phyloP scores from a whole-genome alignment of 2,797 vertebrate genomes.

The Phoeniculus purpureus region DNA sequence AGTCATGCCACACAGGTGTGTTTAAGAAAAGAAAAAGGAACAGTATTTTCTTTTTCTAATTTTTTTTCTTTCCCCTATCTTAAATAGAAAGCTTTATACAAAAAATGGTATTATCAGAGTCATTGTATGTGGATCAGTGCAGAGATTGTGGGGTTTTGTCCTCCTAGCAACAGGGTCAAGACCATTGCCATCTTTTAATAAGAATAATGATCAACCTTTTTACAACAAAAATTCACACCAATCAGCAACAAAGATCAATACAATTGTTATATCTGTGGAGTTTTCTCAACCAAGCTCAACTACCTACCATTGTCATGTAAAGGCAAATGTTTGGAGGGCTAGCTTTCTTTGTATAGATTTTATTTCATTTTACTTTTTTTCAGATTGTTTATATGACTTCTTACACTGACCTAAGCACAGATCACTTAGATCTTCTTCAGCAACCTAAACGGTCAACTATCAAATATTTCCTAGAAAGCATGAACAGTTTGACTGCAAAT shows the following conservation, averaged over 20 bases:
- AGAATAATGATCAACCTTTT: not conserved
- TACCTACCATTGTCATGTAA: not conserved
- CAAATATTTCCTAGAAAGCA: not conserved
- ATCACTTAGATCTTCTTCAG: not conserved
- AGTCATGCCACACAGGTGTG: accelerated
- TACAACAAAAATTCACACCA: not conserved
- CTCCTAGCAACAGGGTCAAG: not conserved
- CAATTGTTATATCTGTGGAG: not conserved
- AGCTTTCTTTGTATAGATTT: not conserved
- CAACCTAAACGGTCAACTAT: not conserved
- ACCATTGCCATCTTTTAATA: not conserved
- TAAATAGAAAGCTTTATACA: not conserved
- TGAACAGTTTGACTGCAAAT: not conserved
- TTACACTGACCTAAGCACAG: not conserved
- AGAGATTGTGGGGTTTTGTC: not conserved
- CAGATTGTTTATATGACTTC: not conserved
- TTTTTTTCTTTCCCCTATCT: not conserved
- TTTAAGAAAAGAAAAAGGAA: not conserved
- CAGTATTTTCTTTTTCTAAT: accelerated
- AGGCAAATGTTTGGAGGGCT: not conserved
- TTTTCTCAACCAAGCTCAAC: not conserved
- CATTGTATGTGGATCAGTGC: not conserved
- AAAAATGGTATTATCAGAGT: not conserved
- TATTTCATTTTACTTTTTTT: not conserved
- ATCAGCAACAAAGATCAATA: not conserved